phyloP scores from a whole-genome alignment of 1,140 invertebrate species.

The Drosophila baimaii region DNA sequence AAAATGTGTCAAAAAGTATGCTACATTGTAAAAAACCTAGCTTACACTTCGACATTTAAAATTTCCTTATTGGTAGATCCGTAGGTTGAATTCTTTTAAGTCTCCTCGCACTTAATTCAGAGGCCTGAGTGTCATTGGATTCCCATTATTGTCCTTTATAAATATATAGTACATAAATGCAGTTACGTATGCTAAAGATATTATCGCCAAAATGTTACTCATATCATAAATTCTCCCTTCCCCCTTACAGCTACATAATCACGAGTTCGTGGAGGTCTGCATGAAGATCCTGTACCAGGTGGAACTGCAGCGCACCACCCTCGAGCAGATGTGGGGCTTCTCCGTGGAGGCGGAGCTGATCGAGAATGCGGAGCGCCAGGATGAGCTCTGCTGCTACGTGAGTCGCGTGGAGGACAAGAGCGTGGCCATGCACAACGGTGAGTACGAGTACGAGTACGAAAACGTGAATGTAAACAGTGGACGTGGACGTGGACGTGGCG shows the following conservation, averaged over 20 bases:
- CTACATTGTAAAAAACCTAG: background rate
- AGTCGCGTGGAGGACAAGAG: slow-evolving; percentile 97
- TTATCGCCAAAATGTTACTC: background rate
- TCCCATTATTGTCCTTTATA: no score
- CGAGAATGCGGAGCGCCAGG: slow-evolving; percentile 97
- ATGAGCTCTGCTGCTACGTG: slow-evolving; percentile 98
- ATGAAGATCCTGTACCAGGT: slow-evolving; percentile 98
- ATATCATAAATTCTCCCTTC: background rate
- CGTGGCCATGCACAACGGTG: slow-evolving; percentile 97
- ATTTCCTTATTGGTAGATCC: no score
- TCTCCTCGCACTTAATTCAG: no score
- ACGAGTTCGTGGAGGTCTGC: slow-evolving; percentile 97
- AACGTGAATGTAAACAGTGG: no score
- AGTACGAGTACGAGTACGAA: slow-evolving; percentile 63
- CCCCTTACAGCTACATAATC: slow-evolving; percentile 93
- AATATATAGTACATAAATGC: no score
- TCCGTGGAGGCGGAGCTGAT: slow-evolving; percentile 98
- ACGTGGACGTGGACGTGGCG: background rate
- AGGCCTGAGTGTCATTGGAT: no score
- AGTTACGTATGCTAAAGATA: background rate
- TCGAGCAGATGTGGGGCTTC: slow-evolving; percentile 99
- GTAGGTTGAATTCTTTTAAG: no score
- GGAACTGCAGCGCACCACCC: slow-evolving; percentile 93
- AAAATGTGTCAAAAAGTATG: background rate
- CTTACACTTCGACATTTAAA: no score